Evolutionary conservation across 2,888 invertebrate genomes (phyloP).

Genomic region (Ophonus ardosiacus): DNA sequence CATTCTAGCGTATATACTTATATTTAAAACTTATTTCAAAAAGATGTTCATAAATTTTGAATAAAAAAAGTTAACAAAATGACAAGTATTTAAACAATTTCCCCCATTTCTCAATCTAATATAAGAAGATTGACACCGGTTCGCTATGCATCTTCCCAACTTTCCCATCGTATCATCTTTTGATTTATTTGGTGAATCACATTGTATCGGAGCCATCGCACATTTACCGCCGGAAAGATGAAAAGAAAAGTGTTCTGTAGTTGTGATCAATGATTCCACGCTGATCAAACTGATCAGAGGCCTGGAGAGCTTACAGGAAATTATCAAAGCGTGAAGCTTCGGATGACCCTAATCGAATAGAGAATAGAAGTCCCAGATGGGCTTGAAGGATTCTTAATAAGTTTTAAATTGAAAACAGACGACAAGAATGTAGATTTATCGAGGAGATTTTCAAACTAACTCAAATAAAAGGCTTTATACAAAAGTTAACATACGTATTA

Average conservation of each 20-base stretch:
- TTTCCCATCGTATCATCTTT: constrained; percentile 31
- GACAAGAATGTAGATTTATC: not conserved
- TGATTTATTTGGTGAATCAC: constrained; percentile 57
- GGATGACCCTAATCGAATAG: constrained; percentile 1
- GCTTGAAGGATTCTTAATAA: not conserved
- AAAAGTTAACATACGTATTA: no score
- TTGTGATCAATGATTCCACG: constrained; percentile 2
- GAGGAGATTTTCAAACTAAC: not conserved
- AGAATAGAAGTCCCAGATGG: constrained; percentile 1
- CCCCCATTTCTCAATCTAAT: not conserved
- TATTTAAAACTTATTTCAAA: no score
- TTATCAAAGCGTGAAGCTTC: constrained; percentile 20
- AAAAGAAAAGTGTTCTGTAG: constrained; percentile 31
- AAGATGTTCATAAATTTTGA: no score
- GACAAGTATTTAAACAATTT: constrained; percentile 24
- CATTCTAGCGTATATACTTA: no score
- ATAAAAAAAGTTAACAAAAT: not conserved
- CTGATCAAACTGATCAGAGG: constrained; percentile 29
- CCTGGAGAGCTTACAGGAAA: constrained; percentile 25
- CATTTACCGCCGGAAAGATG: constrained; percentile 39
- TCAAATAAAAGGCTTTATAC: not conserved
- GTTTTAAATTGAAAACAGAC: not conserved
- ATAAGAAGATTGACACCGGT: not conserved
- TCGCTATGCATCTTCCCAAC: not conserved
- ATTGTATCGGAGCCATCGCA: constrained; percentile 50